phyloP scores from a whole-genome alignment of 2,888 invertebrate genomes.

The Ochlodes sylvanus region DNA sequence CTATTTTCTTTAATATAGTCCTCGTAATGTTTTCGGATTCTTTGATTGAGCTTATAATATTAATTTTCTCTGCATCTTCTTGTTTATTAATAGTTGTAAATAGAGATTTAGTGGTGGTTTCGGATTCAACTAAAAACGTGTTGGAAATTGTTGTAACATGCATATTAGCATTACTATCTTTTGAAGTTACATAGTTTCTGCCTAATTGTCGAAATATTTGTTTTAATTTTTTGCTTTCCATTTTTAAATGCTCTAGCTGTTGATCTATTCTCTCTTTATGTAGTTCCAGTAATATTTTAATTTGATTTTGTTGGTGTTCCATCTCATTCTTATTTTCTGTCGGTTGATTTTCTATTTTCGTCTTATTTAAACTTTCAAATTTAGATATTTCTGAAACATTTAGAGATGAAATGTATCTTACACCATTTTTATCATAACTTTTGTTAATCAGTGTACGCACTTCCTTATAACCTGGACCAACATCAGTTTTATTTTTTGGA shows the following conservation, averaged over 20 bases:
- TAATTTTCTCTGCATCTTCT: conserved; percentile 44
- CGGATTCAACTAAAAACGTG: conserved; percentile 10
- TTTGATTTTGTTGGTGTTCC: conserved; percentile 53
- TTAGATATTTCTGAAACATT: conserved; percentile 75
- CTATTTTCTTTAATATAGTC: conserved; percentile 67
- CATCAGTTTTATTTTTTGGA: conserved; percentile 61
- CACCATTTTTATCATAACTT: conserved; percentile 68
- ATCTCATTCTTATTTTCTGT: conserved; percentile 42
- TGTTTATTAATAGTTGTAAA: conserved; percentile 34
- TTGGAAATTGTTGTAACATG: conserved; percentile 27
- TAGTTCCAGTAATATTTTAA: conserved; percentile 56
- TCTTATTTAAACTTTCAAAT: conserved; percentile 57
- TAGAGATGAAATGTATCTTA: conserved; percentile 64
- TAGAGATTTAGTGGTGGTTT: conserved; percentile 15
- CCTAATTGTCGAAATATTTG: conserved; percentile 24
- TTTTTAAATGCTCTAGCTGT: conserved; percentile 58
- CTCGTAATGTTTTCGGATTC: conserved; percentile 64
- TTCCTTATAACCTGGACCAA: conserved; percentile 68
- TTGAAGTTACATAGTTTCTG: background rate
- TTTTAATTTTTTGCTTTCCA: conserved; percentile 60
- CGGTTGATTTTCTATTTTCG: conserved; percentile 32
- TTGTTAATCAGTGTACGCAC: conserved; percentile 73
- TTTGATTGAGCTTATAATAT: conserved; percentile 55
- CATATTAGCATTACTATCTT: conserved; percentile 15
- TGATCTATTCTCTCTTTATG: conserved; percentile 63